Evolutionary conservation across 2,797 vertebrate species (phyloP).

Genomic region (Artibeus jamaicensis): DNA sequence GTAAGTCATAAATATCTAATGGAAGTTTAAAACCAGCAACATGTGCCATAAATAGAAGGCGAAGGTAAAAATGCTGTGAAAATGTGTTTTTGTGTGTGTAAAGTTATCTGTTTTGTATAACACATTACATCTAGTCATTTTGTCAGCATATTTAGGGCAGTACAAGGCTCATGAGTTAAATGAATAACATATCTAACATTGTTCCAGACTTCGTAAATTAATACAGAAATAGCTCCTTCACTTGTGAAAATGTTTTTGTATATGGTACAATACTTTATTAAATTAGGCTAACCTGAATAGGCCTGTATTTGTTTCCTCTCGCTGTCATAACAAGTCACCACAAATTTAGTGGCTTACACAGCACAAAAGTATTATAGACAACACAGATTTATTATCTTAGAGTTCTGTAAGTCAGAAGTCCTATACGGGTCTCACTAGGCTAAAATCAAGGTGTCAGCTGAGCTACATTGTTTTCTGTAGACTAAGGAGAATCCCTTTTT

Average conservation of each 20-base stretch:
- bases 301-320: neutral
- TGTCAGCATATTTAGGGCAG: neutral
- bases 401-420: neutral
- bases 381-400: neutral
- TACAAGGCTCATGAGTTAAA: no score
- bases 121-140: neutral
- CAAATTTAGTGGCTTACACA: neutral
- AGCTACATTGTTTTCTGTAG: neutral
- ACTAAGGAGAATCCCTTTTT: neutral
- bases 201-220: no score
- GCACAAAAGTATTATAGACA: neutral
- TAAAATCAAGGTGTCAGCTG: neutral
- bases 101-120: neutral
- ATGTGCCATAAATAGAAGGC: neutral
- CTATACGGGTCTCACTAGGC: neutral
- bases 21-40: neutral
- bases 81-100: neutral
- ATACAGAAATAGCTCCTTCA: neutral
- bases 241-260: neutral
- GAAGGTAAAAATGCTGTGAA: neutral
- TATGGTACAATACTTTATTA: fast-evolving
- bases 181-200: neutral
- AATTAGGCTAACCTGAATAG: neutral
- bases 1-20: neutral
- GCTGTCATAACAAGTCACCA: neutral